These are phyloP conservation scores for Ypsolopha sequella DNA, from an alignment of 2,888 invertebrate genomes.

Conservation along the genomic window DNA sequence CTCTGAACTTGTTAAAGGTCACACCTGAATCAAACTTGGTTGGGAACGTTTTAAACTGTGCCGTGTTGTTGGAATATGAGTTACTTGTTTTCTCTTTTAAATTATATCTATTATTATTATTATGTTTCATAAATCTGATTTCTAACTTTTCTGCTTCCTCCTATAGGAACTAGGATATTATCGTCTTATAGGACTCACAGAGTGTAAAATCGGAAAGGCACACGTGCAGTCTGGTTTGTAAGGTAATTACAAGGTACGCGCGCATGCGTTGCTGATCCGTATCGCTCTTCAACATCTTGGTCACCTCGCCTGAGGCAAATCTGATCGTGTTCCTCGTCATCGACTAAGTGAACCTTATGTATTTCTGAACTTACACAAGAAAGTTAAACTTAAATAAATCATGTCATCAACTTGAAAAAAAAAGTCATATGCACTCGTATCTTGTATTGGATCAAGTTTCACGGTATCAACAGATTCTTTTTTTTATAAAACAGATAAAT, in stretches of 20 bases:
- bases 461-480: no score
- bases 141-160: not conserved
- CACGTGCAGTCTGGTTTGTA: constrained; percentile 15
- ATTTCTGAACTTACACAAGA: not conserved
- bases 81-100: no score
- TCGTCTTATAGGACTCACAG: not conserved
- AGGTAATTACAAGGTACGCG: constrained; percentile 43
- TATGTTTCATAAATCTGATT: not conserved
- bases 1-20: constrained; percentile 59
- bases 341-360: constrained; percentile 11
- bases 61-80: not conserved
- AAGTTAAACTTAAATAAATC: no score
- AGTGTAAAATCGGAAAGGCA: not conserved
- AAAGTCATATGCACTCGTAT: no score
- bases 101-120: no score
- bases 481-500: no score
- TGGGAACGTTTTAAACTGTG: not conserved
- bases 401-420: no score
- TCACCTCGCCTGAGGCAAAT: constrained; percentile 50
- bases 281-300: constrained; percentile 47
- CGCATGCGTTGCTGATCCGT: constrained; percentile 30
- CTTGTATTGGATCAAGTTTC: no score
- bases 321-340: constrained; percentile 36
- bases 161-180: not conserved
- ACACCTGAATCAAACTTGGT: constrained; percentile 14